Evolutionary conservation across 1,140 invertebrate species (phyloP), one percentile per base, ranked within the genome.

Genomic region (Drosophila carrolli): DNA sequence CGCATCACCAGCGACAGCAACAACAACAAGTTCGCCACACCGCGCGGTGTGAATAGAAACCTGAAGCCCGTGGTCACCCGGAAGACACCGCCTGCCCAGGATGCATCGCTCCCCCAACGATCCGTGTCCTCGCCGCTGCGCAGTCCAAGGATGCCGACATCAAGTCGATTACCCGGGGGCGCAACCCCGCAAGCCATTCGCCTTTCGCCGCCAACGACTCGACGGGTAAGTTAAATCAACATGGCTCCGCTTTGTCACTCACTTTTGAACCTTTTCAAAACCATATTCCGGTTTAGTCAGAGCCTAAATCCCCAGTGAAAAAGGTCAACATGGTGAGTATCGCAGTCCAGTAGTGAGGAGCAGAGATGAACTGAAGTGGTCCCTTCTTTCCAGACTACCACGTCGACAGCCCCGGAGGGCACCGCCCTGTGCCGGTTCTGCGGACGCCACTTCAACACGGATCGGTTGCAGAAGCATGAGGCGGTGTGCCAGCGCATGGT

Each of bases 391-490:
- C 19, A 62, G 68, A 38, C 46, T 55, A 56, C n/a, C 5, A 16
- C 46, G 19, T 10, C n/a, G 10, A 13, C 48, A 7, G 51, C 71
- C 9, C 86, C 86, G 6, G 81, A 83, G 13, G 76, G 88, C 66
- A 92, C 95, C 16, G 92, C 84, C 5, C 81, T 92, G 29, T 97
- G 96, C 90, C 93, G 93, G 35, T 94, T 94, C 46, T 97, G 97
- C 90, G 93, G 94, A 1, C 93, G 96, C 1, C 94, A 94, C 83
- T 98, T 98, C 93, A 95, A 95, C 6, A 90, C 93, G 5, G 97
- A 98, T 85, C 94, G 98, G 1, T 92, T 98, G 9, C 92, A 92
- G 37, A 96, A 96, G 75, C 98, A 99, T 90, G 94, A 97, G 92
- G 93, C 95, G n/a, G 96, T 98, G 72, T 98, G 97, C 91, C 84